Percentiles rank a stretch among this genome's conserved stretches.
These are phyloP conservation scores for Python bivittatus DNA, from an alignment of 2,113 vertebrate species.

Conservation along the genomic window DNA sequence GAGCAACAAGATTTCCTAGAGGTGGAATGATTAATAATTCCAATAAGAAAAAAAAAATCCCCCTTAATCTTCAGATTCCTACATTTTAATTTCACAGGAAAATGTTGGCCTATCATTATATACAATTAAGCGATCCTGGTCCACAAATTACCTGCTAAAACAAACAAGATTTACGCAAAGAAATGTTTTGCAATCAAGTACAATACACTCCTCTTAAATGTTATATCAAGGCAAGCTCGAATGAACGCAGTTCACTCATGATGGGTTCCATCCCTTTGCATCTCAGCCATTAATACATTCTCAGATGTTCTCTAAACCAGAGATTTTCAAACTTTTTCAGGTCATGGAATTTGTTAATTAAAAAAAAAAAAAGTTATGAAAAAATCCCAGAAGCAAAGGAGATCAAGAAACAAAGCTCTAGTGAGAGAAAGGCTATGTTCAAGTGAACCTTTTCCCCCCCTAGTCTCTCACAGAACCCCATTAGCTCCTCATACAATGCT, in stretches of 20 bases:
- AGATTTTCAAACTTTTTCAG: neutral
- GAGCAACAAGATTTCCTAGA: slow-evolving; percentile 88
- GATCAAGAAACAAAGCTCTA: neutral
- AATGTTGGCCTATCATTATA: slow-evolving; percentile 82
- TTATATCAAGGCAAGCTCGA: slow-evolving; percentile 60
- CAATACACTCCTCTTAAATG: slow-evolving; percentile 57
- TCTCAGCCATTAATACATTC: slow-evolving; percentile 15
- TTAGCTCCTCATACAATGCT: neutral
- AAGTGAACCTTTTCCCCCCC: neutral
- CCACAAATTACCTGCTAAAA: slow-evolving; percentile 83
- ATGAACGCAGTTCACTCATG: slow-evolving; percentile 64
- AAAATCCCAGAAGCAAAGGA: neutral
- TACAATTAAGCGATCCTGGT: slow-evolving; percentile 81
- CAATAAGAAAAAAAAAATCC: slow-evolving; percentile 55
- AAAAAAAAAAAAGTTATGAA: neutral
- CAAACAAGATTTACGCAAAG: slow-evolving; percentile 77
- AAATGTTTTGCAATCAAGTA: slow-evolving; percentile 68
- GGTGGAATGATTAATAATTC: slow-evolving; percentile 91
- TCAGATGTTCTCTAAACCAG: neutral
- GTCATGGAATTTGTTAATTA: neutral
- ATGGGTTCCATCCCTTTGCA: slow-evolving; percentile 65
- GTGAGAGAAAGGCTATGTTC: neutral
- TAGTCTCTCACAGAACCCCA: neutral
- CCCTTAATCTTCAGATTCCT: slow-evolving; percentile 84
- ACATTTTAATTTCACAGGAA: slow-evolving; percentile 87